Percentiles rank a stretch among this genome's conserved stretches.
These are phyloP conservation scores for Brachionus asplanchnoidis DNA, from an alignment of 1,140 invertebrate species.

Conservation along the genomic window DNA sequence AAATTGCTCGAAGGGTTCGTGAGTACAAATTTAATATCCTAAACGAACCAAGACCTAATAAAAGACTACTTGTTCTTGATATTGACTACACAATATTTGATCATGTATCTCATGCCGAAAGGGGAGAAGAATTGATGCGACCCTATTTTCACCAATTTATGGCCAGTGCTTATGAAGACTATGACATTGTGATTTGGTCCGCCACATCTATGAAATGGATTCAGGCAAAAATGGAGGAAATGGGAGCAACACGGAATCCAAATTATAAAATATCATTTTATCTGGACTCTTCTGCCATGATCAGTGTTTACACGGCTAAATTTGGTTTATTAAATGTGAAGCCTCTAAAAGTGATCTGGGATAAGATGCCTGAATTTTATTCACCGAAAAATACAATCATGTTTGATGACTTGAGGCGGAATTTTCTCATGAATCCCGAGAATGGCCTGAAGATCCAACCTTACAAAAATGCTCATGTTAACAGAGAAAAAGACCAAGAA, in stretches of 20 bases:
- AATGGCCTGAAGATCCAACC: constrained; percentile 80
- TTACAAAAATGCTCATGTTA: constrained; percentile 81
- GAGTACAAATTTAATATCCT: constrained; percentile 78
- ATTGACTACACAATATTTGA: constrained; percentile 94
- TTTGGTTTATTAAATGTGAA: constrained; percentile 82
- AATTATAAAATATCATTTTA: constrained; percentile 89
- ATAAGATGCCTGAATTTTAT: constrained; percentile 77
- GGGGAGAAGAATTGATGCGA: constrained; percentile 81
- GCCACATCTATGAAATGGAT: constrained; percentile 98
- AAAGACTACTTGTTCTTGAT: constrained; percentile 86
- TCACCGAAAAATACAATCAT: constrained; percentile 88
- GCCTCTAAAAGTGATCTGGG: constrained; percentile 92
- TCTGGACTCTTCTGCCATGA: constrained; percentile 81
- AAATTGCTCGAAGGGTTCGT: constrained; percentile 73
- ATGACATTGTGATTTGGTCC: constrained; percentile 65
- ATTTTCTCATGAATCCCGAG: constrained; percentile 96
- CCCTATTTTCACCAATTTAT: constrained; percentile 92
- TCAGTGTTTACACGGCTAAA: constrained; percentile 79
- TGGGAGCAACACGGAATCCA: constrained; percentile 72
- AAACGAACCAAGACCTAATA: constrained; percentile 72
- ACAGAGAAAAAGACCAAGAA: constrained; percentile 76
- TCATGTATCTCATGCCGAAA: constrained; percentile 82
- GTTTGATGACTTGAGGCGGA: constrained; percentile 93
- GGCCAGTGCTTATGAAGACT: constrained; percentile 74
- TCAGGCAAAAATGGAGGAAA: constrained; percentile 87